These are phyloP conservation scores for Cherax quadricarinatus DNA, from an alignment of 1,140 invertebrate species.

Conservation along the genomic window DNA sequence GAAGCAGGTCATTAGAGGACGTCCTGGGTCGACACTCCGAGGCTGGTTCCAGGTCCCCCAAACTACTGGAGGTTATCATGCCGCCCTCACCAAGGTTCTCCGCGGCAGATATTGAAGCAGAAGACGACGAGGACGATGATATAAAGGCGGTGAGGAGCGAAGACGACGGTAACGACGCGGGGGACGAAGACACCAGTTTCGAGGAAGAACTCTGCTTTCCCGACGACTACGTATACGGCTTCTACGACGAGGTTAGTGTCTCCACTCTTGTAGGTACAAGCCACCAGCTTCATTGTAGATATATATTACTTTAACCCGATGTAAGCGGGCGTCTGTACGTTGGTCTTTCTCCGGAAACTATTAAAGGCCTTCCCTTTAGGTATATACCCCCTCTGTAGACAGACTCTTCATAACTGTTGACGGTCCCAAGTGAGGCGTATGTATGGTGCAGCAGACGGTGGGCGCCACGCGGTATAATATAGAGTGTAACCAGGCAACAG, in stretches of 20 bases:
- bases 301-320: no score
- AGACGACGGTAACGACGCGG: slow-evolving; percentile 54
- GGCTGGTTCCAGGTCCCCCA: slow-evolving; percentile 29
- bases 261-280: background rate
- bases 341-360: background rate
- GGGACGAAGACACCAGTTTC: slow-evolving; percentile 60
- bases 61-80: slow-evolving; percentile 27
- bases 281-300: background rate
- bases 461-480: no score
- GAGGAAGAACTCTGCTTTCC: slow-evolving; percentile 45
- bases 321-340: background rate
- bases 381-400: no score
- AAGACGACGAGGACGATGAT: slow-evolving; percentile 49
- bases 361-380: no score
- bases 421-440: no score
- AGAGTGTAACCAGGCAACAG: no score
- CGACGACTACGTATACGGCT: slow-evolving; percentile 52
- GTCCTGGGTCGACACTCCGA: slow-evolving; percentile 37
- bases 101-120: slow-evolving; percentile 35
- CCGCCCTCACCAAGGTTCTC: slow-evolving; percentile 52
- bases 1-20: slow-evolving; percentile 54
- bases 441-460: no score
- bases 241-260: slow-evolving; percentile 45
- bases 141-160: slow-evolving; percentile 42
- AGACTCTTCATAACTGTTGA: no score